Evolutionary conservation across 2,113 vertebrate species (phyloP).

Genomic region (Aptenodytes patagonicus): DNA sequence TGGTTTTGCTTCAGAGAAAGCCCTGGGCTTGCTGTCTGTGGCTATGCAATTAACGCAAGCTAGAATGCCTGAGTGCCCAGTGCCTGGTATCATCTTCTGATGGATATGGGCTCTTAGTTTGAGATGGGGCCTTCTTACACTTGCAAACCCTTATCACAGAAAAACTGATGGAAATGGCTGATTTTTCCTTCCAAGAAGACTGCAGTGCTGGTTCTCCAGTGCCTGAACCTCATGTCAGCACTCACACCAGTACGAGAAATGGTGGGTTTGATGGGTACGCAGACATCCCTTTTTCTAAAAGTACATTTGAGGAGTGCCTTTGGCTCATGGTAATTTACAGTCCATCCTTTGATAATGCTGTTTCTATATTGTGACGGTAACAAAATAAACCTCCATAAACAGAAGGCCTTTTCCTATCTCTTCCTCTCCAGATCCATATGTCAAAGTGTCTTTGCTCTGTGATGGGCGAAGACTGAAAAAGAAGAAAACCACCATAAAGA

Average conservation of each 20-base stretch:
- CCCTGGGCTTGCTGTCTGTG: background rate
- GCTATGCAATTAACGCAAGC: too few species aligned
- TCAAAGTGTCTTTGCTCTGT: conserved; percentile 96
- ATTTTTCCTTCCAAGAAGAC: background rate
- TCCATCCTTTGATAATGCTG: background rate
- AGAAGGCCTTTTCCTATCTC: background rate
- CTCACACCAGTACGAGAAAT: background rate
- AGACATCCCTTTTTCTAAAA: background rate
- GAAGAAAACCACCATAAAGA: conserved; percentile 98
- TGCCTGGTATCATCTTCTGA: background rate
- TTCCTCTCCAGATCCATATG: conserved; percentile 84
- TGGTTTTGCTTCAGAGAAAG: background rate
- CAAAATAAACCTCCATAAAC: background rate
- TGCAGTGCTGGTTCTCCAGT: background rate
- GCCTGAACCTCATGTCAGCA: background rate
- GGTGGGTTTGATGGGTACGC: background rate
- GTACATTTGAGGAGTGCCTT: background rate
- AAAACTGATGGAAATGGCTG: background rate
- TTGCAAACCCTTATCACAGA: background rate
- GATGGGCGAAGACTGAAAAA: conserved; percentile 95
- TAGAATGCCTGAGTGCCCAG: background rate
- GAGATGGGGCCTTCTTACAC: background rate
- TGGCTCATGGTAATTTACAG: background rate
- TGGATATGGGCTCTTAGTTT: background rate
- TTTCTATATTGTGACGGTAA: background rate